phyloP scores from a whole-genome alignment of 2,797 vertebrate species.

The Rhinella marina region DNA sequence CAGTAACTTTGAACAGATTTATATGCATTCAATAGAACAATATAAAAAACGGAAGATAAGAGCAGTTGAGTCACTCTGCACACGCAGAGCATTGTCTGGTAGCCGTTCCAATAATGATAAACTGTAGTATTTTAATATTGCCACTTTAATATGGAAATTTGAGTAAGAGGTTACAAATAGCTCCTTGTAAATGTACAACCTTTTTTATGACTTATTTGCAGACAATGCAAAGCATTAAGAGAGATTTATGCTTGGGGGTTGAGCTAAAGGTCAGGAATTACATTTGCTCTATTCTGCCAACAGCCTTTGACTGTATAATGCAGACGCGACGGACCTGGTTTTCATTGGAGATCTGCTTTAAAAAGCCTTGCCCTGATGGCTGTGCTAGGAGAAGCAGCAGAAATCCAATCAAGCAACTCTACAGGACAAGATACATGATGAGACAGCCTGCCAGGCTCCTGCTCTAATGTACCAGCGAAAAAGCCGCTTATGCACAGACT shows the following conservation, averaged over 20 bases:
- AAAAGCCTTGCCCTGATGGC: slow-evolving; percentile 67
- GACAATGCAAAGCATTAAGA: slow-evolving; percentile 65
- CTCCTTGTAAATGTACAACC: slow-evolving; percentile 62
- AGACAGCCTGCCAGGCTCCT: slow-evolving; percentile 69
- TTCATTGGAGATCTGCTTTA: slow-evolving; percentile 68
- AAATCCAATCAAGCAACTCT: slow-evolving; percentile 77
- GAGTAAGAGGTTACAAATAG: slow-evolving; percentile 51
- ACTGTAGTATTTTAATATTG: slow-evolving; percentile 40
- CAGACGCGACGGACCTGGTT: slow-evolving; percentile 65
- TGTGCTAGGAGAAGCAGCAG: slow-evolving; percentile 70
- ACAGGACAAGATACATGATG: slow-evolving; percentile 71
- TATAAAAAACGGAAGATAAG: background rate
- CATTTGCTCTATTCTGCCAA: slow-evolving; percentile 64
- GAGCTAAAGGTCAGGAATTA: slow-evolving; percentile 70
- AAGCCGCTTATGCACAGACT: slow-evolving; percentile 68
- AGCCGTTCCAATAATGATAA: slow-evolving; percentile 14
- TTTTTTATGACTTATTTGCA: slow-evolving; percentile 62
- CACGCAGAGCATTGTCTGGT: background rate
- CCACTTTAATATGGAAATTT: slow-evolving; percentile 62
- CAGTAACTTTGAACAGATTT: background rate
- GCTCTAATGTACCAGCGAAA: slow-evolving; percentile 67
- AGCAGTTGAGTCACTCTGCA: background rate
- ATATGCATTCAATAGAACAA: background rate
- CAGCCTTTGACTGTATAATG: slow-evolving; percentile 67
- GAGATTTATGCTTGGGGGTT: slow-evolving; percentile 69